Base-by-base conservation (phyloP, 2,113 vertebrate genomes). In the Zapus hudsonius region DNA sequence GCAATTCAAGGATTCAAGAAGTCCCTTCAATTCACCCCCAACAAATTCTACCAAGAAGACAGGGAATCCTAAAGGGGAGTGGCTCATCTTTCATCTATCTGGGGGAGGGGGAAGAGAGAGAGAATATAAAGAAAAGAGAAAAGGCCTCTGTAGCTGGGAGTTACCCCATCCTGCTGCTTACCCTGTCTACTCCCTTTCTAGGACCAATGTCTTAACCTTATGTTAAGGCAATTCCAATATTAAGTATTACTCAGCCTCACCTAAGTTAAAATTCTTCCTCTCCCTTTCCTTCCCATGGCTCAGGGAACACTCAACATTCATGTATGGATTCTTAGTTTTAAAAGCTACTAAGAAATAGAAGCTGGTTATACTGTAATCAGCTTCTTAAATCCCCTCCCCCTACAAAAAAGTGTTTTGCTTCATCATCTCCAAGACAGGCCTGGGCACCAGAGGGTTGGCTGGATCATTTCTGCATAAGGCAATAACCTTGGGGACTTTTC, bases 391-490 rank as follows among this genome's bases (percentile, higher is more conserved):
- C 95, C 97, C 97, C 89, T 96, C 95, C 97, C 97, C 97, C 95
- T n/a, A 36, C 93, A 70, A 80, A 64, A 92, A 97, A 97, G 90
- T 96, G 92, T 97, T 97, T 97, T 97, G 97, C 97, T 96, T 96
- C 94, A 97, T 97, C 97, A 97, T 97, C 96, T 96, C 87, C 29
- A 81, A 96, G 94, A 94, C 75, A 95, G 97, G 95, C 91, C 96
- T 94, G 76, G 89, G 78, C 67, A 89, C 80, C 61, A 67, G 78
- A 67, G 82, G 76, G 67, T 84, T 92, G 66, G 61, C 83, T 66
- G 59, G 84, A 80, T 93, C 92, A 87, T 91, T 83, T 87, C 86
- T 92, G 95, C 82, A 92, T 85, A 94, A 91, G 81, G 96, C 95
- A 96, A 95, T 80, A 87, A 94, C 85, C 92, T 87, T 70, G 74